Evolutionary conservation across 2,797 vertebrate genomes (phyloP), one percentile per base, ranked within the genome.

Genomic region (Muscicapa comitata): DNA sequence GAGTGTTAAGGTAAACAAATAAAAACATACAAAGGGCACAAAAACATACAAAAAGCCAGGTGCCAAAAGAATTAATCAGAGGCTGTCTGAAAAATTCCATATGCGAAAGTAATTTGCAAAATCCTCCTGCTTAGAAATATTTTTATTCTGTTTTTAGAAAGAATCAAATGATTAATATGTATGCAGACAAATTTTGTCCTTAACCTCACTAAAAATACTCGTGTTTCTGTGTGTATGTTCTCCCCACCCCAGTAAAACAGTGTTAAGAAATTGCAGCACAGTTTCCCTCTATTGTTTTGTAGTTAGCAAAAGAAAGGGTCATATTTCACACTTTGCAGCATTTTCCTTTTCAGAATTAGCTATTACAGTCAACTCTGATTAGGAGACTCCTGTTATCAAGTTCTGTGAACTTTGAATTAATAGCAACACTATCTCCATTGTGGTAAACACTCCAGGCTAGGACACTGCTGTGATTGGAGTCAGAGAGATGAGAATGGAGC

Each of bases 51-150:
- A 70, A 92, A 50, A 2, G 4, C 11, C 31, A 87, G 12, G 33
- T 77, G 24, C 8, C 65, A 86, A 73, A 11, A 57, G 53, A 84
- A 81, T 75, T 76, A 76, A 74, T 81, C 77, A 87, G 61, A 89
- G 20, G 16, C 11, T 11, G 37, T 55, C 42, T 85, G 50, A 92
- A 90, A 68, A 85, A 79, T 68, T 92, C 61, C 35, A 65, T 28
- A n/a, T 51, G 7, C 4, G 87, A 37, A 29, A 70, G 6, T 17
- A 58, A 77, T 90, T 81, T 88, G 35, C 23, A 90, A 91, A 77
- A 63, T 58, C 16, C 14, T 70, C 3, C 17, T 10, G 16, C 25
- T 45, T 42, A 53, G 13, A 31, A 55, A 26, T 0, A 9, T 80
- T 67, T 94, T 58, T 26, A 8, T 51, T 55, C 26, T 2, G 1